These are phyloP conservation scores for Dasypolia templi DNA, from an alignment of 2,888 invertebrate species.

Conservation along the genomic window DNA sequence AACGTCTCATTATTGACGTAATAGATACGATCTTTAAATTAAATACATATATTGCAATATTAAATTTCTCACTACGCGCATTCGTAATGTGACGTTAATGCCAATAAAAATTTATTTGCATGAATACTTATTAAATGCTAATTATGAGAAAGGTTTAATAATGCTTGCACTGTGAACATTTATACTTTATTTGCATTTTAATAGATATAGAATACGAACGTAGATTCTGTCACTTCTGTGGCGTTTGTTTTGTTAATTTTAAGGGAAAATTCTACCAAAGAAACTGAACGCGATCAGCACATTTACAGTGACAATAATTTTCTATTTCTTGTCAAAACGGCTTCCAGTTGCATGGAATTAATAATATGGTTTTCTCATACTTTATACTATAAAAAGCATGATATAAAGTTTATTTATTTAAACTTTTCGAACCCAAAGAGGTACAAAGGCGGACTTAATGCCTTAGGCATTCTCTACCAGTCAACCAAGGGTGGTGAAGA, in stretches of 20 bases:
- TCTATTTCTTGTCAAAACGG: background rate
- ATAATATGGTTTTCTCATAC: background rate
- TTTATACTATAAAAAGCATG: background rate
- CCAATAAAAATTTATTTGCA: constrained; percentile 40
- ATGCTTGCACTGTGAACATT: constrained; percentile 42
- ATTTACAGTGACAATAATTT: no score
- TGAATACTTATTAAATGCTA: constrained; percentile 54
- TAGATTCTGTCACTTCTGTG: constrained; percentile 1
- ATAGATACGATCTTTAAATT: constrained; percentile 50
- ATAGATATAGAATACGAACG: constrained; percentile 39
- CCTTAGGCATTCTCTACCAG: no score
- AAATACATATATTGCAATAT: constrained; percentile 40
- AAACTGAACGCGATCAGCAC: no score
- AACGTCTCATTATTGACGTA: constrained; percentile 43
- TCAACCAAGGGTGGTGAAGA: no score
- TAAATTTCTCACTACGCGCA: constrained; percentile 36
- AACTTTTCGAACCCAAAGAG: no score
- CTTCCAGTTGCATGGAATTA: background rate
- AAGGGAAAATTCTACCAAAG: no score
- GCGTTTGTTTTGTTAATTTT: background rate
- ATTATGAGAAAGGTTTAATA: constrained; percentile 42
- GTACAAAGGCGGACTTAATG: no score
- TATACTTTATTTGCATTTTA: constrained; percentile 43
- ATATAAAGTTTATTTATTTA: no score
- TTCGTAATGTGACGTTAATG: constrained; percentile 35